These are phyloP conservation scores for Ailurus styani DNA, from an alignment of 2,113 vertebrate species.

Conservation along the genomic window DNA sequence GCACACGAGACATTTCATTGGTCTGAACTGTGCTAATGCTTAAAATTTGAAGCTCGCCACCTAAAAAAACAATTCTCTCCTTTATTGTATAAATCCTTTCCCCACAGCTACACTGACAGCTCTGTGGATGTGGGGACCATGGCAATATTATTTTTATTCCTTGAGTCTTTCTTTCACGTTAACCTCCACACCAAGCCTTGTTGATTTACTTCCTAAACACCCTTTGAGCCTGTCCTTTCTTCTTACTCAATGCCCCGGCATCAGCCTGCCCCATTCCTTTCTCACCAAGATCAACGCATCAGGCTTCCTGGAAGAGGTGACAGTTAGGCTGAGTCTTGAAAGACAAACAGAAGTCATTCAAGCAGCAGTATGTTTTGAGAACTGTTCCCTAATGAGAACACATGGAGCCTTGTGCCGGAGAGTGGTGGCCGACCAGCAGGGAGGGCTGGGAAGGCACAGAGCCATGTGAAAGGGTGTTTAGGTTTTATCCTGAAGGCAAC, in stretches of 20 bases:
- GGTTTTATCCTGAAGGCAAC: constrained; percentile 14
- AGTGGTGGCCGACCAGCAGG: background rate
- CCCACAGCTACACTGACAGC: background rate
- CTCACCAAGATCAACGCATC: background rate
- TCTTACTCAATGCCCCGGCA: background rate
- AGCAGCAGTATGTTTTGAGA: constrained; percentile 23
- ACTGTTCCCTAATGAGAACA: background rate
- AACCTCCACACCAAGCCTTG: background rate
- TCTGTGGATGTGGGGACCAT: background rate
- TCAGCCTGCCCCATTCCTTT: background rate
- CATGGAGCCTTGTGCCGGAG: accelerated
- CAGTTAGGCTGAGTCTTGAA: background rate
- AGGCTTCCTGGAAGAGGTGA: constrained; percentile 36
- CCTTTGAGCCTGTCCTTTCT: background rate
- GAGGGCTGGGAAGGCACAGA: background rate
- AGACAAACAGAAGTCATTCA: constrained; percentile 28
- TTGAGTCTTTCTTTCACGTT: background rate
- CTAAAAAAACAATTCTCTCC: background rate
- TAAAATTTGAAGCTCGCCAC: background rate
- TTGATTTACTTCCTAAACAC: background rate
- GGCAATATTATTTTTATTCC: background rate
- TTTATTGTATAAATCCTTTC: background rate
- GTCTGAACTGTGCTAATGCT: background rate
- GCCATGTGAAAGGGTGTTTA: background rate
- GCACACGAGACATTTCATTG: background rate